phyloP scores from a whole-genome alignment of 2,888 invertebrate species.

The Oeneis ivallda region DNA sequence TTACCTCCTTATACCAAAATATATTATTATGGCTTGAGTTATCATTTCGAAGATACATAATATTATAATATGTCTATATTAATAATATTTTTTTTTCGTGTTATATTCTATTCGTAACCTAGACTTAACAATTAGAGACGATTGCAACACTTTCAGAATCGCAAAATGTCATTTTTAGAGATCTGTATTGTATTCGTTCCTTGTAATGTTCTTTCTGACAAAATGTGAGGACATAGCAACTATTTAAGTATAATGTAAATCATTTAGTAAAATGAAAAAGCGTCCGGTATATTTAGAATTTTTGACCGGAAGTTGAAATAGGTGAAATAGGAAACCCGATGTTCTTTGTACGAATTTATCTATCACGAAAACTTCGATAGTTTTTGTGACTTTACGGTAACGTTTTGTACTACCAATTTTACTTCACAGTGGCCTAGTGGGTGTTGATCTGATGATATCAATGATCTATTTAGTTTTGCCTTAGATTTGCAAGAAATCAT shows the following conservation, averaged over 20 bases:
- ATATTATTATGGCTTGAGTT: constrained; percentile 81
- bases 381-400: background rate
- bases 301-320: background rate
- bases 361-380: background rate
- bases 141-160: constrained; percentile 74
- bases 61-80: constrained; percentile 63
- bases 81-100: constrained; percentile 65
- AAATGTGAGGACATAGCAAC: background rate
- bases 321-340: background rate
- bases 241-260: background rate
- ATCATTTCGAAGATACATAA: constrained; percentile 75
- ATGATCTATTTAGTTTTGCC: background rate
- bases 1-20: constrained; percentile 79
- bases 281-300: background rate
- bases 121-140: constrained; percentile 69
- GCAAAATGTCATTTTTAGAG: constrained; percentile 74
- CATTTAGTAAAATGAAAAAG: background rate
- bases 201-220: constrained; percentile 63
- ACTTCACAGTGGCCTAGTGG: background rate
- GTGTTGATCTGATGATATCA: no score
- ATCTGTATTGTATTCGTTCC: constrained; percentile 58
- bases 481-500: background rate
- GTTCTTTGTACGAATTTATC: background rate
- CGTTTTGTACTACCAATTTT: background rate
- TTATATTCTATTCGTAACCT: constrained; percentile 69